phyloP scores from a whole-genome alignment of 2,888 invertebrate genomes.

The Rhamphomyia laevipes region DNA sequence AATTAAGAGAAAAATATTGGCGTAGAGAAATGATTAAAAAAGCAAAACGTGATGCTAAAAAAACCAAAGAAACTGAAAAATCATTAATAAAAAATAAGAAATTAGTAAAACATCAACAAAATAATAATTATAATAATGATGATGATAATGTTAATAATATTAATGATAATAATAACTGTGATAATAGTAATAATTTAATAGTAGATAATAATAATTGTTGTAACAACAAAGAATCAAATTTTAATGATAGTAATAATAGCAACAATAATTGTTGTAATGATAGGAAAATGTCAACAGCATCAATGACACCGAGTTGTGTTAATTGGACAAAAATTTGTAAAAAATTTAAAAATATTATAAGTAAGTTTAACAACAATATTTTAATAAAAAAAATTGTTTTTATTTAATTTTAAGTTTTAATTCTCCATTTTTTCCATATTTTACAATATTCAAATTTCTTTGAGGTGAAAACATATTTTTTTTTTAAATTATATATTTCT shows the following conservation, averaged over 20 bases:
- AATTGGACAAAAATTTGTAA: conserved; percentile 29
- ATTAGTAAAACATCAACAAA: conserved; percentile 18
- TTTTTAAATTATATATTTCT: not conserved
- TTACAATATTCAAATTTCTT: too few relatives aligned
- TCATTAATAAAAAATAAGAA: not conserved
- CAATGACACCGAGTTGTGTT: conserved; percentile 29
- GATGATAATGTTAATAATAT: conserved; percentile 4
- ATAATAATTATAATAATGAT: conserved; percentile 8
- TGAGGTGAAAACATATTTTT: not conserved
- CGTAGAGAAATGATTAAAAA: conserved; percentile 30
- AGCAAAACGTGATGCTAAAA: conserved; percentile 17
- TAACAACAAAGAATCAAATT: not conserved
- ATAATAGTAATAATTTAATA: conserved; percentile 15
- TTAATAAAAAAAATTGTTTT: too few relatives aligned
- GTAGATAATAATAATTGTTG: conserved; percentile 1
- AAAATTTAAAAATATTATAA: conserved; percentile 27
- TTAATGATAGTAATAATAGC: not conserved
- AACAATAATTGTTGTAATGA: not conserved
- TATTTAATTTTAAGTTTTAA: not conserved
- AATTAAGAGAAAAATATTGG: conserved; percentile 32
- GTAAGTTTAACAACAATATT: conserved; percentile 19
- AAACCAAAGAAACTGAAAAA: not conserved
- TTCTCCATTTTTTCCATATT: too few relatives aligned
- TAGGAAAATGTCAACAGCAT: not conserved
- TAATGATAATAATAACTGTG: conserved; percentile 17